Evolutionary conservation across 2,888 invertebrate genomes (phyloP), one percentile per base, ranked within the genome.

Genomic region (Microplitis manilae): DNA sequence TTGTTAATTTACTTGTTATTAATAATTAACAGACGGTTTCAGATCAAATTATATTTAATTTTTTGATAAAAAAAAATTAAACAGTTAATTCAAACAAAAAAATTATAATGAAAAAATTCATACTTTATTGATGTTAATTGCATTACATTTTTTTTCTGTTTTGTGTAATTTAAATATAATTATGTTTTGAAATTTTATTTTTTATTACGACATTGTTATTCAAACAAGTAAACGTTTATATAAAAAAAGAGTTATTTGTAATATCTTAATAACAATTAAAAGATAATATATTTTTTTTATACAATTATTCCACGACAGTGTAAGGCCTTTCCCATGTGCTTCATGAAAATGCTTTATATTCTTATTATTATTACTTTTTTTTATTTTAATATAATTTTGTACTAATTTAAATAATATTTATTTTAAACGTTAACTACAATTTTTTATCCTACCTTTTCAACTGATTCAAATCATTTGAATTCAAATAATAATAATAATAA

Each of bases 301-400:
- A 30, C 30, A 30, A 30, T 30, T 30, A 30, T 30, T 30, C 30
- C 30, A 30, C 30, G 30, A 30, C 30, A 30, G 30, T 30, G 30
- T 30, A 30, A 30, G 30, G 30, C 30, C 30, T 30, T 30, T 30
- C 30, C 2, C 30, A 30, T 30, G 30, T 30, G 30, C 50, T 50
- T 13, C 50, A 5, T 8, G 50, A 60, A 13, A n/a, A 59, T 70
- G 60, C 50, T 60, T 30, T 72, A 72, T 38, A 62, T 60, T 41
- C 20, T 67, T 75, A 13, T 13, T 50, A 13, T 50, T 50, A 50
- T 72, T 73, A 40, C 61, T 62, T 60, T 62, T 74, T 64, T 70
- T 15, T 68, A 40, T 38, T 41, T 76, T 69, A 72, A 76, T 73
- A 73, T 50, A 79, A 79, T 79, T 79, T 79, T 79, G 79, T 79